Evolutionary conservation across 2,113 vertebrate species (phyloP).

Genomic region (Gila orcuttii): DNA sequence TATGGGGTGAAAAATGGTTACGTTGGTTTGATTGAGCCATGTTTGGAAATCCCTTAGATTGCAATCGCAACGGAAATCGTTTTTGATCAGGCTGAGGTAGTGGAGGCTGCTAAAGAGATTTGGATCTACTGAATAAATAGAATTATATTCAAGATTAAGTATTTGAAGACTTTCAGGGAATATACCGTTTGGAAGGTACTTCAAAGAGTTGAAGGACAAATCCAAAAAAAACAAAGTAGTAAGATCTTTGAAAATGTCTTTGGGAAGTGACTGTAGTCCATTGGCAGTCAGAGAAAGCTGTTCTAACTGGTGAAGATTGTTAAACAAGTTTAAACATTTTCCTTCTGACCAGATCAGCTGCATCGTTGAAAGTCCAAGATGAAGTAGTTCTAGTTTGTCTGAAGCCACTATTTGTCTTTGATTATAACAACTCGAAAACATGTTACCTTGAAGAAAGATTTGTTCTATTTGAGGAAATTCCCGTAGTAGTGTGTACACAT

Average conservation of each 20-base stretch:
- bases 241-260: slow-evolving; percentile 79
- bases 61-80: slow-evolving; percentile 84
- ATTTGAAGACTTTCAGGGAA: slow-evolving; percentile 77
- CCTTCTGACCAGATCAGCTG: slow-evolving; percentile 77
- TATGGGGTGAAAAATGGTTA: slow-evolving; percentile 65
- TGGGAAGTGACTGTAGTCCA: slow-evolving; percentile 78
- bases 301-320: slow-evolving; percentile 72
- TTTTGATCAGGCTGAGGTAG: slow-evolving; percentile 74
- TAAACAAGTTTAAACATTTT: slow-evolving; percentile 84
- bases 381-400: slow-evolving; percentile 74
- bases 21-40: slow-evolving; percentile 81
- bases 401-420: background rate
- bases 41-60: slow-evolving; percentile 72
- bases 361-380: slow-evolving; percentile 82
- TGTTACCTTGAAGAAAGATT: slow-evolving; percentile 78
- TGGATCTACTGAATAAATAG: slow-evolving; percentile 81
- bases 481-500: slow-evolving; percentile 73
- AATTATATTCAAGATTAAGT: slow-evolving; percentile 81
- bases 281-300: slow-evolving; percentile 79
- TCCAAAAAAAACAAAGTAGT: slow-evolving; percentile 75
- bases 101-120: slow-evolving; percentile 72
- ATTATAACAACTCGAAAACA: slow-evolving; percentile 74
- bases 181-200: slow-evolving; percentile 66
- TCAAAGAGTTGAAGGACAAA: slow-evolving; percentile 82
- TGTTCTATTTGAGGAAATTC: slow-evolving; percentile 61